These are phyloP conservation scores for Sarcophaga caerulescens DNA, from an alignment of 2,888 invertebrate genomes.

Conservation along the genomic window DNA sequence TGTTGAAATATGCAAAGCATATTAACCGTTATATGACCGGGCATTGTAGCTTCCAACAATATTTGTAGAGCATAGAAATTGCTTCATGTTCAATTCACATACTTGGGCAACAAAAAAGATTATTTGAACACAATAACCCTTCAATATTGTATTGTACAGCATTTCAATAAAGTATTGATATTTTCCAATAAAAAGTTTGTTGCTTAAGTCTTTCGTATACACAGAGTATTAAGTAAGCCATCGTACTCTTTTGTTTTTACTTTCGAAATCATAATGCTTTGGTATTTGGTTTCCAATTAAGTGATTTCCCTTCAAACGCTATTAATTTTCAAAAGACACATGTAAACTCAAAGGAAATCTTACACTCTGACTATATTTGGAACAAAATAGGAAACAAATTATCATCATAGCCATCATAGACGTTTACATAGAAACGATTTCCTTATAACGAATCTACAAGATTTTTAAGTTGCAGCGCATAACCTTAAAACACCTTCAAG, in stretches of 20 bases:
- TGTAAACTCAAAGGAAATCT: background rate
- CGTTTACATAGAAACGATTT: conserved; percentile 25
- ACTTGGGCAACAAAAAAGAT: too few relatives aligned
- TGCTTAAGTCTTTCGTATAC: too few relatives aligned
- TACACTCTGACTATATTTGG: background rate
- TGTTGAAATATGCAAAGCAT: too few relatives aligned
- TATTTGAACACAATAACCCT: too few relatives aligned
- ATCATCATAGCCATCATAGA: conserved; percentile 27
- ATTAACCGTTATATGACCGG: too few relatives aligned
- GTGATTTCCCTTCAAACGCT: background rate
- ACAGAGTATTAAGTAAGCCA: background rate
- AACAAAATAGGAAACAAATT: conserved; percentile 1
- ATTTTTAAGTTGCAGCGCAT: conserved; percentile 27
- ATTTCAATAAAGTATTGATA: too few relatives aligned
- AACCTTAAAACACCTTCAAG: conserved; percentile 41
- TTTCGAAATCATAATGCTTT: background rate
- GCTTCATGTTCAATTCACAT: too few relatives aligned
- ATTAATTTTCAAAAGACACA: background rate
- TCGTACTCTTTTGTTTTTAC: background rate
- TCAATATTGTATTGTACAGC: too few relatives aligned
- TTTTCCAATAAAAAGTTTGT: too few relatives aligned
- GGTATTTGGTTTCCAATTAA: background rate
- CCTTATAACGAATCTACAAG: conserved; percentile 5
- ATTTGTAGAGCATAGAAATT: too few relatives aligned
- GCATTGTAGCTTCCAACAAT: too few relatives aligned